Conservation (phyloP, 1,140 invertebrate genomes). For the Drosophila setifemur region DNA sequence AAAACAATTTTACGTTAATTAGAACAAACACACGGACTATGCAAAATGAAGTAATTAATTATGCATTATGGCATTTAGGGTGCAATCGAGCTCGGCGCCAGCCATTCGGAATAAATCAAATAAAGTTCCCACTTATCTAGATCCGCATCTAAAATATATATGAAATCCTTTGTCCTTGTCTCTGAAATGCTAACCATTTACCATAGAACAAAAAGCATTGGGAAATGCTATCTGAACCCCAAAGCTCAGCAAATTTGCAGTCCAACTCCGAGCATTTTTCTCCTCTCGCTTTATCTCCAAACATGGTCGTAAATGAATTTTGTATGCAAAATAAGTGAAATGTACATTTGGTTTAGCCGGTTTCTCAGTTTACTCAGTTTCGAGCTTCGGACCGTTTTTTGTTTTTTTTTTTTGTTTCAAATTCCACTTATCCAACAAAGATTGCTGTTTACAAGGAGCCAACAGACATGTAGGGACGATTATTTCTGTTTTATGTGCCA, state of each 20-base stretch:
- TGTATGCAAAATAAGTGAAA: conserved; percentile 45
- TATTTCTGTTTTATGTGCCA: conserved; percentile 34
- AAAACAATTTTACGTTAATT: conserved; percentile 41
- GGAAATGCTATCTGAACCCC: conserved; percentile 1
- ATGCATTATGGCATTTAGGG: conserved; percentile 24
- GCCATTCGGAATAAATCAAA: background rate
- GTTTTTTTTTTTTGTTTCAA: no score
- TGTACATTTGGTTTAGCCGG: conserved; percentile 35
- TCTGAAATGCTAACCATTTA: background rate
- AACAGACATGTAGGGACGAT: conserved; percentile 35
- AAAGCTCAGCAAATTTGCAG: conserved; percentile 12
- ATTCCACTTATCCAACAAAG: conserved; percentile 28
- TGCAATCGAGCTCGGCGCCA: background rate
- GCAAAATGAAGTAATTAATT: conserved; percentile 28
- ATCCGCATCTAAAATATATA: conserved; percentile 21
- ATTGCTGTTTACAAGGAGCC: conserved; percentile 47
- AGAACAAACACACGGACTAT: conserved; percentile 30
- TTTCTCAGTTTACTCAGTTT: conserved; percentile 17
- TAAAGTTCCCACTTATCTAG: conserved; percentile 21
- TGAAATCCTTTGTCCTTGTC: conserved; percentile 9
- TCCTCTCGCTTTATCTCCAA: conserved; percentile 26
- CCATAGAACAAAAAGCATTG: background rate
- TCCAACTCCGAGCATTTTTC: conserved; percentile 5
- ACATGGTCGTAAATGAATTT: conserved; percentile 47
- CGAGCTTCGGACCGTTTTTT: conserved; percentile 2